Percentiles rank a stretch among this genome's conserved stretches.
phyloP scores from a whole-genome alignment of 2,113 vertebrate species.

The Ptilorrhoa leucosticta region DNA sequence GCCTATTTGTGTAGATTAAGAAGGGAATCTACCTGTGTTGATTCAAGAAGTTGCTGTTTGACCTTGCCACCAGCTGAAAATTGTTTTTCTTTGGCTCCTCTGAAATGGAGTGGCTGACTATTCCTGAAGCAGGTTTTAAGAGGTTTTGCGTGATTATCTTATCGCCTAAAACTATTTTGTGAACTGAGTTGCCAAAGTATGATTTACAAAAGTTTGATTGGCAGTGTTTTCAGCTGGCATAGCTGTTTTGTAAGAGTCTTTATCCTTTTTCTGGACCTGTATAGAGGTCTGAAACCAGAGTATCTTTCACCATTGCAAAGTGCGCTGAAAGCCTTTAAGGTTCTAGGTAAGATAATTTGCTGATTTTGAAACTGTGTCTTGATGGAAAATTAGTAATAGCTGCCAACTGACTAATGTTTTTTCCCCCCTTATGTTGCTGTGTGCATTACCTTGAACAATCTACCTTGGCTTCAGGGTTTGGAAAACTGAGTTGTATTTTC shows the following conservation, averaged over 20 bases:
- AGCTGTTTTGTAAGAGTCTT: background rate
- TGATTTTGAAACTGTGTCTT: background rate
- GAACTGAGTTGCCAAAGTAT: background rate
- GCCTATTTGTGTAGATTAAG: background rate
- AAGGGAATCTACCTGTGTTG: background rate
- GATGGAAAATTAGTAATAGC: background rate
- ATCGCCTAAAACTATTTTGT: background rate
- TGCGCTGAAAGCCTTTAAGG: background rate
- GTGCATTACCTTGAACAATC: background rate
- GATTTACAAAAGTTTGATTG: background rate
- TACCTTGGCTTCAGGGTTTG: background rate
- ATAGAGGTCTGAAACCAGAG: background rate
- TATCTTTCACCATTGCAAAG: background rate
- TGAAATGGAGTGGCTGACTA: background rate
- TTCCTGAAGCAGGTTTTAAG: background rate
- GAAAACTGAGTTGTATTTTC: background rate
- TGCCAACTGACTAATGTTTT: background rate
- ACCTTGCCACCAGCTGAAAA: background rate
- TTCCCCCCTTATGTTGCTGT: background rate
- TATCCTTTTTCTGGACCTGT: background rate
- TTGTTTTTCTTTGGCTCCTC: background rate
- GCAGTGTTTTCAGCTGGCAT: background rate
- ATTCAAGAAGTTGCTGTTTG: background rate
- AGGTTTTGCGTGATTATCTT: background rate
- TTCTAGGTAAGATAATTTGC: background rate